Conservation (phyloP, 1,140 invertebrate genomes). For the Macrobrachium nipponense region DNA sequence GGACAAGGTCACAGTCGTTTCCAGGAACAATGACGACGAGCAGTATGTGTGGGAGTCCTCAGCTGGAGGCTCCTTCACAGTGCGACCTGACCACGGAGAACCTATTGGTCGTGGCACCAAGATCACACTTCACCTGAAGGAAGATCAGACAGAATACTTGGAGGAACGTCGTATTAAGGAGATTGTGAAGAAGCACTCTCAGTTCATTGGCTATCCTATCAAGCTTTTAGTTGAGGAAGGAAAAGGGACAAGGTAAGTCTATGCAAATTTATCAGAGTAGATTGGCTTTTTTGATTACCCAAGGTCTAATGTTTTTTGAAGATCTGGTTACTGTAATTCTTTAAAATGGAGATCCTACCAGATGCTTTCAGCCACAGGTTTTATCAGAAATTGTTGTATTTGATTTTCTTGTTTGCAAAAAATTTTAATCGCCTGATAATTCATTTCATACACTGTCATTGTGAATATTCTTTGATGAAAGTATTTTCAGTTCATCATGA, state of each 20-base stretch:
- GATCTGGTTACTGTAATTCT: too few relatives aligned
- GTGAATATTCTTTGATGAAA: too few relatives aligned
- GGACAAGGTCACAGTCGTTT: conserved; percentile 91
- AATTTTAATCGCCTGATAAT: too few relatives aligned
- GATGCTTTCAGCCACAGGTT: too few relatives aligned
- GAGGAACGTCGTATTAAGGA: conserved; percentile 96
- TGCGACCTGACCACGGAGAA: conserved; percentile 77
- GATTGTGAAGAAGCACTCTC: conserved; percentile 97
- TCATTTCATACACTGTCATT: too few relatives aligned
- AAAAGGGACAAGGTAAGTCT: conserved; percentile 85
- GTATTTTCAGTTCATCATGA: too few relatives aligned
- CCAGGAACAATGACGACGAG: conserved; percentile 96
- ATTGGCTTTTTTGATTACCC: too few relatives aligned
- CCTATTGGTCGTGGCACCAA: conserved; percentile 88
- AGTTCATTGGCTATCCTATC: conserved; percentile 99
- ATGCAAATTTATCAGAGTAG: neutral
- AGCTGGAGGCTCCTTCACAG: conserved; percentile 93
- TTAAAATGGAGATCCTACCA: too few relatives aligned
- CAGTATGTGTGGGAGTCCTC: conserved; percentile 95
- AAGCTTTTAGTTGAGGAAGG: conserved; percentile 93
- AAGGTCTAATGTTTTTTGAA: too few relatives aligned
- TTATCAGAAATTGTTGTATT: neutral
- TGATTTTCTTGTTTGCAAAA: too few relatives aligned
- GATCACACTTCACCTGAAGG: conserved; percentile 89
- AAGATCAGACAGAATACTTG: conserved; percentile 90